Percentiles rank a stretch among this genome's conserved stretches.
These are phyloP conservation scores for Busseola fusca DNA, from an alignment of 2,888 invertebrate species.

Conservation along the genomic window DNA sequence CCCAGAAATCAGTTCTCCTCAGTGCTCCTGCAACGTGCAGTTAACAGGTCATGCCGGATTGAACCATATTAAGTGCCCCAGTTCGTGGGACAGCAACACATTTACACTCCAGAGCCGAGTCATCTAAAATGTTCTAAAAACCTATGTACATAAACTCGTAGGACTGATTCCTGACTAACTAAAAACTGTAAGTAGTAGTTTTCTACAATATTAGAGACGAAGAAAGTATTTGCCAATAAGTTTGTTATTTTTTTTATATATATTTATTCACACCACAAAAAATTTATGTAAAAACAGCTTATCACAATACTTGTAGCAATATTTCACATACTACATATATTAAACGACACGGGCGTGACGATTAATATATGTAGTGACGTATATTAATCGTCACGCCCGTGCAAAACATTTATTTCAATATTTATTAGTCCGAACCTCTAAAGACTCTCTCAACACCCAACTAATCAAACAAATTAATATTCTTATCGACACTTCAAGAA, in stretches of 20 bases:
- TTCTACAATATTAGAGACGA: neutral
- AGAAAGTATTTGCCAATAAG: neutral
- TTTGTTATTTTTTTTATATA: neutral
- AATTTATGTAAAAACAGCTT: neutral
- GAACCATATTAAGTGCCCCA: neutral
- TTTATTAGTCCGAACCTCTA: neutral
- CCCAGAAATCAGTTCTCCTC: neutral
- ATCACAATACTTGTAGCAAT: neutral
- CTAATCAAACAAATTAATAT: conserved; percentile 33
- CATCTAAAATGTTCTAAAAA: neutral
- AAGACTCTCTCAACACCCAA: neutral
- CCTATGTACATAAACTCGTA: neutral
- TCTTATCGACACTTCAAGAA: conserved; percentile 51
- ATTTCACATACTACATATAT: neutral
- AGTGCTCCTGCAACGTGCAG: neutral
- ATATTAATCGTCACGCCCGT: neutral
- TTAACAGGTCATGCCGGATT: neutral
- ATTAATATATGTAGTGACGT: no score
- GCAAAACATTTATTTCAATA: neutral
- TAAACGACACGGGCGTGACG: neutral
- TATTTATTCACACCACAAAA: neutral
- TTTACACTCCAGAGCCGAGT: neutral
- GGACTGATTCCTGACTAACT: no score
- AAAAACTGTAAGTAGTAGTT: no score
- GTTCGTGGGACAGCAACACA: neutral